phyloP scores from a whole-genome alignment of 2,113 vertebrate species.

The Halcyon malimbica region DNA sequence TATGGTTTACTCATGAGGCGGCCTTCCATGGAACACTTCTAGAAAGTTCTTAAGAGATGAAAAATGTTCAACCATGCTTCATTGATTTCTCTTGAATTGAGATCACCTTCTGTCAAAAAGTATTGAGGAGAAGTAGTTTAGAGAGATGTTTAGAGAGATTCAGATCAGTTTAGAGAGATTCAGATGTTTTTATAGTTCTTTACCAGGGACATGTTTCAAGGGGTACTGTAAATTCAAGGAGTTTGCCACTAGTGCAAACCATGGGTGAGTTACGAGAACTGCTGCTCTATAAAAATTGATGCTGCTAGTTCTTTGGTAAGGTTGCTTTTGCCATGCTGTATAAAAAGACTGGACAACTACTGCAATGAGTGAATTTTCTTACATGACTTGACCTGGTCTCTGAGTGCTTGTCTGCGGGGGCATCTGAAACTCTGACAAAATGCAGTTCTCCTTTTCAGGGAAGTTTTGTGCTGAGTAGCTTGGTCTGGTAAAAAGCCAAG shows the following conservation, averaged over 20 bases:
- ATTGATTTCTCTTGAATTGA: neutral
- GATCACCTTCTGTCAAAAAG: neutral
- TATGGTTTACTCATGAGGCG: neutral
- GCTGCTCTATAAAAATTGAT: neutral
- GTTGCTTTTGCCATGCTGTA: neutral
- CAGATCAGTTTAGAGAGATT: neutral
- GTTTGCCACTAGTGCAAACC: neutral
- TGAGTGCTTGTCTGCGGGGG: neutral
- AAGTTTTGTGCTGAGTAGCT: neutral
- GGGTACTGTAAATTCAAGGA: neutral
- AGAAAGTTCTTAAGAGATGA: neutral
- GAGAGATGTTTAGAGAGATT: neutral
- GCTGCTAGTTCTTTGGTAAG: neutral
- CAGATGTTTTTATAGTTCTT: neutral
- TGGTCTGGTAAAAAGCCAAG: neutral
- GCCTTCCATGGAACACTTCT: neutral
- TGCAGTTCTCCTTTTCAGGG: neutral
- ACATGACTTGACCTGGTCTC: neutral
- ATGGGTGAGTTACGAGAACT: neutral
- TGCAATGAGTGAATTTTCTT: neutral
- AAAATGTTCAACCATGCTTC: neutral
- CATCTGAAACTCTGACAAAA: neutral
- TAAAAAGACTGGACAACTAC: neutral
- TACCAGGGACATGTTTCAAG: neutral
- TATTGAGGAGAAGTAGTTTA: neutral